A percentile compares a stretch with the other conserved stretches of the same genome.
phyloP scores from a whole-genome alignment of 2,888 invertebrate species.

The Agrotis clavis region DNA sequence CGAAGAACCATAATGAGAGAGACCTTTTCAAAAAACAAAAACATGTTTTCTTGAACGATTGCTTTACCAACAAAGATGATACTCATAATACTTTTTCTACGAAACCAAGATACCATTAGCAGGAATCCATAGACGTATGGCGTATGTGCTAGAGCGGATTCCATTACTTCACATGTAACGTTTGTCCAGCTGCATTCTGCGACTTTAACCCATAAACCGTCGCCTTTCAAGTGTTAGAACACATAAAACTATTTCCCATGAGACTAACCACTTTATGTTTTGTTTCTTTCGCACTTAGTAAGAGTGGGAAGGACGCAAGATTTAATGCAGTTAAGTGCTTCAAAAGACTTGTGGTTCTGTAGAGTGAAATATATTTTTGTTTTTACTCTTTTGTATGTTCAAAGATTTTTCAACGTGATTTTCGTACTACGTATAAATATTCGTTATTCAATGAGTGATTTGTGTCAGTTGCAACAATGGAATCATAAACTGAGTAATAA shows the following conservation, averaged over 20 bases:
- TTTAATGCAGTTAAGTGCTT: slow-evolving; percentile 42
- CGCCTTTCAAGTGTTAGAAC: slow-evolving; percentile 68
- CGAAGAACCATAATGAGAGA: neutral
- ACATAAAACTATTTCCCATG: slow-evolving; percentile 75
- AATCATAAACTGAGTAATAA: slow-evolving; percentile 21
- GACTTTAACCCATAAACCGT: slow-evolving; percentile 61
- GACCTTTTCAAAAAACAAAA: neutral
- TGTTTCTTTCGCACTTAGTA: slow-evolving; percentile 46
- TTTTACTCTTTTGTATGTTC: neutral
- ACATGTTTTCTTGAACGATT: slow-evolving; percentile 4
- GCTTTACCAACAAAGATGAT: slow-evolving; percentile 27
- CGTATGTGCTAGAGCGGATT: slow-evolving; percentile 28
- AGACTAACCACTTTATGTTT: slow-evolving; percentile 41
- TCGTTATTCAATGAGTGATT: neutral
- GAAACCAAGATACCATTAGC: slow-evolving; percentile 35
- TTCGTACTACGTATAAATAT: neutral
- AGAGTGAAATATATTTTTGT: slow-evolving; percentile 4
- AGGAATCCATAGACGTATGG: slow-evolving; percentile 31
- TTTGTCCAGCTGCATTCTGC: slow-evolving; percentile 67
- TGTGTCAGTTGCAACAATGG: neutral
- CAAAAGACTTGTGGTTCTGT: slow-evolving; percentile 48
- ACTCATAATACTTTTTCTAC: slow-evolving; percentile 38
- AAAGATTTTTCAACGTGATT: neutral
- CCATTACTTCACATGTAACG: slow-evolving; percentile 53
- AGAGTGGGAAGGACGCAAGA: slow-evolving; percentile 28